Conservation (phyloP, 2,888 invertebrate genomes). For the Tetheella fluctuosa region DNA sequence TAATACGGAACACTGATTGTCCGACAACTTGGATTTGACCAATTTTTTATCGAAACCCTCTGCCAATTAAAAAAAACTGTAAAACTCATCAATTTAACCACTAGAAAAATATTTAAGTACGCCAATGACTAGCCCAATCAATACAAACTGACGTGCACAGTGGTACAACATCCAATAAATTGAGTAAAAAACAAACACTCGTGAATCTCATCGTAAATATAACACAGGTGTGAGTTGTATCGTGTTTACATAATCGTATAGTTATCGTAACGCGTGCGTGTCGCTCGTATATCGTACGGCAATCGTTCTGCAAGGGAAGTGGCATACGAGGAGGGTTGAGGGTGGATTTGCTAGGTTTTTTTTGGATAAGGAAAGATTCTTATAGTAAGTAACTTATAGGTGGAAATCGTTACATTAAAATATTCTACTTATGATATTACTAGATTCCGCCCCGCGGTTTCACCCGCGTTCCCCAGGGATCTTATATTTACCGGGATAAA, state of each 20-base stretch:
- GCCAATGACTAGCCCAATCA: conserved; percentile 16
- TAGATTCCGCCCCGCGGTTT: too few species aligned
- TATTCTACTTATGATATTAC: too few species aligned
- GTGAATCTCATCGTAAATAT: conserved; percentile 40
- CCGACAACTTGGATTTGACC: neutral
- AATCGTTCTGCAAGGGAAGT: conserved; percentile 24
- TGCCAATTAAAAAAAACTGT: neutral
- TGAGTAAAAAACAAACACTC: conserved; percentile 23
- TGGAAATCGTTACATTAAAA: too few species aligned
- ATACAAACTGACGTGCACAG: conserved; percentile 28
- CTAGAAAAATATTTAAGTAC: neutral
- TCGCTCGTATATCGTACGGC: conserved; percentile 39
- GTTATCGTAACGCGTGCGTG: conserved; percentile 42
- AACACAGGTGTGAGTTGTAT: conserved; percentile 51
- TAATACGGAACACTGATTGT: too few species aligned
- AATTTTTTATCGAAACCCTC: neutral
- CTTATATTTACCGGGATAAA: too few species aligned
- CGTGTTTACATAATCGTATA: conserved; percentile 52
- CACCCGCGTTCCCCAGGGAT: too few species aligned
- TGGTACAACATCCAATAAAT: conserved; percentile 33
- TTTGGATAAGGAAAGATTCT: conserved; percentile 5
- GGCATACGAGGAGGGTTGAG: conserved; percentile 10
- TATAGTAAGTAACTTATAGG: too few species aligned
- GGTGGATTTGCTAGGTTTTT: conserved; percentile 2
- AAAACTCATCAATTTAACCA: neutral